These are phyloP conservation scores for Pollenia labialis DNA, from an alignment of 2,888 invertebrate genomes.

Conservation along the genomic window DNA sequence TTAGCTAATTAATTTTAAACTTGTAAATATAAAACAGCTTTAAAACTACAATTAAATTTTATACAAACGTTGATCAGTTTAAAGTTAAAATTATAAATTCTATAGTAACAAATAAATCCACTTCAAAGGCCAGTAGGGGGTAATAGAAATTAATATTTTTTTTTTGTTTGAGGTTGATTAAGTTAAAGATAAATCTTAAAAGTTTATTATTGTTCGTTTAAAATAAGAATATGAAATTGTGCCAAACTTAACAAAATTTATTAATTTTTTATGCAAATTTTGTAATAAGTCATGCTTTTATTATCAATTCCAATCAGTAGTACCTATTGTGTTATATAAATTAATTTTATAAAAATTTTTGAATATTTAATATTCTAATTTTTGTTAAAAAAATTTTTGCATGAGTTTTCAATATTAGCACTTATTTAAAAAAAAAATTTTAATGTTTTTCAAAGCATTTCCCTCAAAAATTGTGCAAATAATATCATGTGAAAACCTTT, in stretches of 20 bases:
- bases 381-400: neutral
- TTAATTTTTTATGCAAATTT: conserved; percentile 9
- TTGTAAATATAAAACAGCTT: too few species aligned
- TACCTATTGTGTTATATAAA: neutral
- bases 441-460: too few species aligned
- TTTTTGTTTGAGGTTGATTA: neutral
- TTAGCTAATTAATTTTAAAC: too few species aligned
- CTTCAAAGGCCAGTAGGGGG: conserved; percentile 13
- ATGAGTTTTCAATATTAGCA: neutral
- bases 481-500: too few species aligned
- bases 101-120: conserved; percentile 10
- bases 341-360: neutral
- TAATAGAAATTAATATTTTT: neutral
- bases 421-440: neutral
- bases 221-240: too few species aligned
- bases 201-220: neutral
- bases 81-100: too few species aligned
- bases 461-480: too few species aligned
- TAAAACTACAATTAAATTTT: too few species aligned
- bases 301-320: neutral
- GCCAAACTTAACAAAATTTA: neutral
- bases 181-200: neutral
- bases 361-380: neutral
- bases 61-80: too few species aligned
- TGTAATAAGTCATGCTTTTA: neutral